phyloP scores from a whole-genome alignment of 2,113 vertebrate species.

The Erpornis zantholeuca region DNA sequence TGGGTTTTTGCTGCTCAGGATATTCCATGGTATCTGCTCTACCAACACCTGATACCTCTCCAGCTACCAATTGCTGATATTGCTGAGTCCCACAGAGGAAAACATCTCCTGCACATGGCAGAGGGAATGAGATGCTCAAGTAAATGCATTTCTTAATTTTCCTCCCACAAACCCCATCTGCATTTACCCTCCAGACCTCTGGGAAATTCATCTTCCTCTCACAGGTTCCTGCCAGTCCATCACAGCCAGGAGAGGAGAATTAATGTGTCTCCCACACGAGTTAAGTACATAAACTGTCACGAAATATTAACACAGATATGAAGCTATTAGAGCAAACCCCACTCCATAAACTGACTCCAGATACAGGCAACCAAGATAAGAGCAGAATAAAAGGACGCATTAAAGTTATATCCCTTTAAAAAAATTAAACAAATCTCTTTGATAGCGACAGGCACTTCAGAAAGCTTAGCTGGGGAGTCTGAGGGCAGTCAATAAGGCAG shows the following conservation, averaged over 20 bases:
- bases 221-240: not conserved
- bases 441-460: constrained; percentile 74
- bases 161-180: not conserved
- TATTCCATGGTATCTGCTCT: not conserved
- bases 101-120: rapidly evolving
- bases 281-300: constrained; percentile 49
- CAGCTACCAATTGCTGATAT: not conserved
- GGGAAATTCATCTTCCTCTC: not conserved
- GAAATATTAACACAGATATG: constrained; percentile 67
- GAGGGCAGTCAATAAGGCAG: constrained; percentile 74
- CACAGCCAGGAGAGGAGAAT: constrained; percentile 10
- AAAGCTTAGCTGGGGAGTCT: constrained; percentile 72
- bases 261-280: constrained; percentile 25
- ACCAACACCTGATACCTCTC: not conserved
- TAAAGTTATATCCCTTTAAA: constrained; percentile 75
- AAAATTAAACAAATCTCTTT: constrained; percentile 77
- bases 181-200: not conserved
- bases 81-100: not conserved
- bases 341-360: constrained; percentile 51
- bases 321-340: constrained; percentile 65
- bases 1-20: not conserved
- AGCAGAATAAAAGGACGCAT: constrained; percentile 74
- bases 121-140: not conserved
- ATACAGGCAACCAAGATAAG: constrained; percentile 67
- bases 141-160: not conserved